These are phyloP conservation scores for Acromyrmex heyeri DNA, from an alignment of 1,140 invertebrate genomes.

Conservation along the genomic window DNA sequence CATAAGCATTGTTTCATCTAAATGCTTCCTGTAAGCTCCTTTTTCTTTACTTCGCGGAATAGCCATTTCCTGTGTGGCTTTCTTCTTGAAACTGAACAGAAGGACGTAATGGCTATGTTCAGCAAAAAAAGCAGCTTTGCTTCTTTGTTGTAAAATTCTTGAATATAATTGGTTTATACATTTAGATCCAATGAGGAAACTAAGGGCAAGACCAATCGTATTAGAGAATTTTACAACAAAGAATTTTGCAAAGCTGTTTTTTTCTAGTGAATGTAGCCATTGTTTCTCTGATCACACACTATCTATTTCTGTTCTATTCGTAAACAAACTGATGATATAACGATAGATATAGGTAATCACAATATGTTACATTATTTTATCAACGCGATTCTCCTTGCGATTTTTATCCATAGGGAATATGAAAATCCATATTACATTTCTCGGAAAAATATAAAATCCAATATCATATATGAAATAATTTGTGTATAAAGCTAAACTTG, in stretches of 20 bases:
- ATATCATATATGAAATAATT: not conserved
- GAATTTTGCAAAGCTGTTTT: no score
- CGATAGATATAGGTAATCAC: constrained; percentile 1
- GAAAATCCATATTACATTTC: not conserved
- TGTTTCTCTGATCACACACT: not conserved
- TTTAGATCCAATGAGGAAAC: no score
- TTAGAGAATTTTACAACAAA: no score
- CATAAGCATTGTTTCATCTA: constrained; percentile 1
- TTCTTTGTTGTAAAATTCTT: no score
- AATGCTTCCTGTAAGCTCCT: not conserved
- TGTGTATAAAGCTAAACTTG: not conserved
- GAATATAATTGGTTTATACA: no score
- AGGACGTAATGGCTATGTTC: not conserved
- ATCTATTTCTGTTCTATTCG: not conserved
- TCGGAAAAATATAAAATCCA: not conserved
- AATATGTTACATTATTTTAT: no score
- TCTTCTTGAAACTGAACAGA: constrained; percentile 37
- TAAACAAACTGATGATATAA: constrained; percentile 12
- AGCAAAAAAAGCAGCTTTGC: no score
- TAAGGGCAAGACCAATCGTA: no score
- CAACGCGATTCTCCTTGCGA: not conserved
- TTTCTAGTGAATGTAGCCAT: no score
- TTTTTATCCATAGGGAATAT: not conserved
- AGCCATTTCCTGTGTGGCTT: constrained; percentile 12
- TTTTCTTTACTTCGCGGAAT: not conserved